phyloP scores from a whole-genome alignment of 1,140 invertebrate species.

The Drosophila varians region DNA sequence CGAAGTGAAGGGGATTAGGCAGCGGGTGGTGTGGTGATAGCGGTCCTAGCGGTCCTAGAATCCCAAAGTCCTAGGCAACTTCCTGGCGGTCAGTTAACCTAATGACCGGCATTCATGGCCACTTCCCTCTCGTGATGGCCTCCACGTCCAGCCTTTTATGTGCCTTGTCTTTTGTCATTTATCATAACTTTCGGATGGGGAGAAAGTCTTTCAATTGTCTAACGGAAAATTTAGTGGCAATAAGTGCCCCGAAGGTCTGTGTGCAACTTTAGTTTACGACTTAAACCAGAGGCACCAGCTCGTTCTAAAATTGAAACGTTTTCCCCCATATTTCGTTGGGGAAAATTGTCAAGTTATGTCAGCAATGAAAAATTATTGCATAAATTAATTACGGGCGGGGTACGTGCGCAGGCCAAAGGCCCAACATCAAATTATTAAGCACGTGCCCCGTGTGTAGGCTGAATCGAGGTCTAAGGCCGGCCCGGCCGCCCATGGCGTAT shows the following conservation, averaged over 20 bases:
- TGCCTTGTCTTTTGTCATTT: conserved; percentile 61
- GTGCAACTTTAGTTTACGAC: conserved; percentile 39
- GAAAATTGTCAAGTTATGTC: conserved; percentile 72
- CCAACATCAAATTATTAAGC: conserved; percentile 56
- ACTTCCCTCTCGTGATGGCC: conserved; percentile 42
- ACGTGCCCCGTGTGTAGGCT: conserved; percentile 43
- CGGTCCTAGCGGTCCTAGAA: neutral
- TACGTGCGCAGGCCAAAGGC: conserved; percentile 32
- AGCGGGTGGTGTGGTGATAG: neutral
- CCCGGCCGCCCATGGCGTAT: conserved; percentile 22
- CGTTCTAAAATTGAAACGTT: conserved; percentile 68
- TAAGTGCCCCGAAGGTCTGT: conserved; percentile 24
- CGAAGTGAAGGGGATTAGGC: conserved; percentile 18
- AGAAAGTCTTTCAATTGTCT: conserved; percentile 68
- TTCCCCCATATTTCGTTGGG: conserved; percentile 23
- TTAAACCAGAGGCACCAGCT: conserved; percentile 28
- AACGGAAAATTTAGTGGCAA: conserved; percentile 52
- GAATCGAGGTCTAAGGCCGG: conserved; percentile 27
- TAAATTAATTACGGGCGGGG: conserved; percentile 71
- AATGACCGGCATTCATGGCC: conserved; percentile 74
- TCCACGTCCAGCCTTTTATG: conserved; percentile 50
- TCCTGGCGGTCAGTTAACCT: conserved; percentile 75
- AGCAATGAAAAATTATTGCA: conserved; percentile 81
- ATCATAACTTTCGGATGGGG: conserved; percentile 47
- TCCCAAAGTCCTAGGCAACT: conserved; percentile 42